Base-by-base conservation (phyloP, 2,888 invertebrate species). In the Pammene fasciana region DNA sequence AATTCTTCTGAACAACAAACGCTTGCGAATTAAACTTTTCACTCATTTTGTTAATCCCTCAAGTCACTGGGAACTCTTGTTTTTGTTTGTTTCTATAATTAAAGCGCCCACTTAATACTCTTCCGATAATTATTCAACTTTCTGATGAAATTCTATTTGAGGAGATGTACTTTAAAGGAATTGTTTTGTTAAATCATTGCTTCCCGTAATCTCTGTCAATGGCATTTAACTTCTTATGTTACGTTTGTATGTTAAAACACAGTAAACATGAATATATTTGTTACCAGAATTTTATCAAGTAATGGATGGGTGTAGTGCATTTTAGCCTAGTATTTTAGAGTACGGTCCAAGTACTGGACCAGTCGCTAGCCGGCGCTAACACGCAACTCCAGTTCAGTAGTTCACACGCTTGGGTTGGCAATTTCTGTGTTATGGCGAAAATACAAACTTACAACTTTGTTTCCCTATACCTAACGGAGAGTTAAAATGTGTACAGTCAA, bases 11-110 rank as follows among this genome's bases (percentile, higher is more conserved):
- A 78, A 80, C 79, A 79, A 79, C 82, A 81, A 82, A 83, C 81
- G 81, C 80, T 80, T 70, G 75, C 73, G 79, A 82, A 81, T 84
- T 81, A 82, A 83, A 84, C 79, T 82, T 79, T 77, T 76, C 76
- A 81, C 81, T 82, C 81, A 81, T 81, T 82, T 75, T 74, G 73
- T 71, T 81, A 85, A 81, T 84, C 78, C 75, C 75, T 80, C 82
- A 88, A 88, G 86, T 86, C 86, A 83, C 82, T 79, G 78, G 80
- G 84, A 85, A 85, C 84, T 83, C 83, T 78, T 83, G 84, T 85
- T 89, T 86, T 85, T 88, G 87, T 89, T 89, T 89, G 87, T 89
- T 89, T 88, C 85, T 88, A 83, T 88, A 89, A 90, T 89, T 88
- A 90, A 89, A 89, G 85, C 85, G 78, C 84, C 83, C 64, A 86